Evolutionary conservation across 64 coral and sea anemone genomes (phyloP), one percentile per base, ranked within the genome.

Genomic region (Dendrophyllia cribrosa): DNA sequence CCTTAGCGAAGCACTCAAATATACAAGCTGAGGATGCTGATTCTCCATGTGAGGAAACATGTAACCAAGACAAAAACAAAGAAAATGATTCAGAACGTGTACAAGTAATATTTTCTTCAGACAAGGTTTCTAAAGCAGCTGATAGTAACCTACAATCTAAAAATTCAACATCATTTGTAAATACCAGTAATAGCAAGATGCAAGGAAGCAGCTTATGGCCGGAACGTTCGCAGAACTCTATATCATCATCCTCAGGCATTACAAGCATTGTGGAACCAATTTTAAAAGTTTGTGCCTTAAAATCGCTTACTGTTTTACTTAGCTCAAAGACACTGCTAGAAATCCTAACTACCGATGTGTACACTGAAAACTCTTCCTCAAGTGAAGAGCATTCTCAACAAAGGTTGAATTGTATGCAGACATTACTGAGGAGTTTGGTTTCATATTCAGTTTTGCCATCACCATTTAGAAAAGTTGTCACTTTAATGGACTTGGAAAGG

Each of bases 401-500:
- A 60, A 61, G 23, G 51, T 80, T 80, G 12, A 43, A 80, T 23
- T 80, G 25, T 17, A 17, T 80, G 55, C 24, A 62, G 77, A 80
- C 25, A 44, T 62, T 80, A 43, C 58, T 92, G 43, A 68, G 11
- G 24, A 60, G 90, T 49, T 85, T 92, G 90, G 90, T 92, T 7
- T 66, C 70, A 15, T 83, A 82, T 45, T 58, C 90, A 51, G 56
- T 85, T 15, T 51, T 83, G 23, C 90, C 79, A 7, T 92, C 90
- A 9, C 90, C 90, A 48, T 75, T 92, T 46, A 59, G 72, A 46
- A 69, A 72, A 50, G 70, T 92, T 1, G 70, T 92, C 10, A 50
- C 66, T 49, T 49, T 92, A 15, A 72, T 67, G 59, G 90, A 92
- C 16, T 66, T 92, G 53, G 90, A 92, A 53, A 92, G 90, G 22